Conservation (phyloP, 2,797 vertebrate genomes). For the Synanceia verrucosa region DNA sequence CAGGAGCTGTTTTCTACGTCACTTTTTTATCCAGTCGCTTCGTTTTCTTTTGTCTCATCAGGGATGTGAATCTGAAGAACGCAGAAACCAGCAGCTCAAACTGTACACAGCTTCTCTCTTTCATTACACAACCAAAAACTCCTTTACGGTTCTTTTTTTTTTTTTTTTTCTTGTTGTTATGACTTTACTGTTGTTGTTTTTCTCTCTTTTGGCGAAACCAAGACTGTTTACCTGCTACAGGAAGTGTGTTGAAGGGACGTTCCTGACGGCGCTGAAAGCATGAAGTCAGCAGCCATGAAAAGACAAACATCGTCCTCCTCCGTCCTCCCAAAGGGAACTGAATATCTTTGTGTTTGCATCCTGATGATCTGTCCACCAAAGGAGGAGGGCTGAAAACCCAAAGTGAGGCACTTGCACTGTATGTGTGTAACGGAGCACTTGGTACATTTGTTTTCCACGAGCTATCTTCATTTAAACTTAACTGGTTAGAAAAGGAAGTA, state of each 20-base stretch:
- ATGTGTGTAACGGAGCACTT: slow-evolving; percentile 51
- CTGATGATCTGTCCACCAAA: slow-evolving; percentile 29
- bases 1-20: slow-evolving; percentile 65
- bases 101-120: slow-evolving; percentile 58
- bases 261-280: slow-evolving; percentile 30
- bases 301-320: slow-evolving; percentile 31
- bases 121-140: slow-evolving; percentile 79
- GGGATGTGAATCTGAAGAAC: slow-evolving; percentile 74
- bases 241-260: slow-evolving; percentile 30
- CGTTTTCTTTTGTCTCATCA: slow-evolving; percentile 75
- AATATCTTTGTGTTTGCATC: slow-evolving; percentile 46
- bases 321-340: slow-evolving; percentile 42
- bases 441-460: slow-evolving; percentile 18
- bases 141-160: slow-evolving; percentile 47
- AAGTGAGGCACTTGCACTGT: slow-evolving; percentile 66
- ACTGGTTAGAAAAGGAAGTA: not conserved
- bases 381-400: slow-evolving; percentile 63
- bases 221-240: slow-evolving; percentile 56
- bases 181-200: slow-evolving; percentile 50
- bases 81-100: slow-evolving; percentile 80
- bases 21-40: slow-evolving; percentile 61
- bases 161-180: slow-evolving; percentile 46
- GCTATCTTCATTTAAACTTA: not conserved
- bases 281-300: slow-evolving; percentile 31
- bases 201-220: slow-evolving; percentile 25